Percentiles rank a stretch among this genome's conserved stretches.
phyloP scores from a whole-genome alignment of 2,888 invertebrate genomes.

The Theodoxus fluviatilis region DNA sequence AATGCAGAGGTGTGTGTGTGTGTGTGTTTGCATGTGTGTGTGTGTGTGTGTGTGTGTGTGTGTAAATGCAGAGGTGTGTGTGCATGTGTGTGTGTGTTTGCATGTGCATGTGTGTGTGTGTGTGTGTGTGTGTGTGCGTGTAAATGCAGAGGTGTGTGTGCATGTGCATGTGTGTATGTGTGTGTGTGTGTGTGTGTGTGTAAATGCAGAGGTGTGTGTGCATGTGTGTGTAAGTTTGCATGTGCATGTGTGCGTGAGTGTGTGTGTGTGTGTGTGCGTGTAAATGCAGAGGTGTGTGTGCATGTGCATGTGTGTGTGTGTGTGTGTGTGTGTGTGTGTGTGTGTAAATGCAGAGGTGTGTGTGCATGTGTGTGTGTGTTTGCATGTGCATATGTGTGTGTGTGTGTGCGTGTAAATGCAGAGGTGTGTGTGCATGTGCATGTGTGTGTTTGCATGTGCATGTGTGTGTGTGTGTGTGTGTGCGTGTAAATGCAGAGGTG shows the following conservation, averaged over 20 bases:
- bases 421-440: background rate
- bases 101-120: background rate
- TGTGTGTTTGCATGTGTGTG: background rate
- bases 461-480: background rate
- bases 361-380: background rate
- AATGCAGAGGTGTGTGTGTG: background rate
- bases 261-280: background rate
- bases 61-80: background rate
- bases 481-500: too few species aligned
- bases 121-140: slow-evolving; percentile 6
- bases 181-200: slow-evolving; percentile 12
- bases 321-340: background rate
- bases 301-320: too few species aligned
- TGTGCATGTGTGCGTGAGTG: background rate
- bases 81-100: background rate
- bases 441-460: background rate
- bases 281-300: background rate
- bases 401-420: too few species aligned
- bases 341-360: background rate
- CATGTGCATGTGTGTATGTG: too few species aligned
- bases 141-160: too few species aligned
- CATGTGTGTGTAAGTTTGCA: background rate
- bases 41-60: background rate
- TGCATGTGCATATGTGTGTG: too few species aligned
- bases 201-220: background rate